Evolutionary conservation across 2,113 vertebrate genomes (phyloP).

Genomic region (Scytalopus superciliaris): DNA sequence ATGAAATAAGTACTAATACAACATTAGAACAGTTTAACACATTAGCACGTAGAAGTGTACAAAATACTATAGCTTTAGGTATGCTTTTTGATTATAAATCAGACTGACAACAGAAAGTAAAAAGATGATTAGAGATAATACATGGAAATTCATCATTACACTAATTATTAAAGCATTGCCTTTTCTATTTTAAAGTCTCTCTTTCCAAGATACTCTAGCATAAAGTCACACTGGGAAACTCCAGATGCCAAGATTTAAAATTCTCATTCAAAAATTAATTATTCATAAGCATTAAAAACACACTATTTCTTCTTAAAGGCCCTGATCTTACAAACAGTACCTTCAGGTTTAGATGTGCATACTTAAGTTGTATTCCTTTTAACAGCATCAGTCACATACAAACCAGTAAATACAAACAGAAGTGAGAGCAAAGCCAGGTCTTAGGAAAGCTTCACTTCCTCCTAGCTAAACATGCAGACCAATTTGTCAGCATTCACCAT

Average conservation of each 20-base stretch:
- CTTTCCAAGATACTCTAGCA: neutral
- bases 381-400: neutral
- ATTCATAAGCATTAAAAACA: conserved; percentile 7
- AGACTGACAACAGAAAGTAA: neutral
- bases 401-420: neutral
- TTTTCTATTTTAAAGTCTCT: neutral
- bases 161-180: neutral
- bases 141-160: neutral
- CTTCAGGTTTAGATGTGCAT: neutral
- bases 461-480: neutral
- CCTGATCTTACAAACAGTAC: neutral
- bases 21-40: conserved; percentile 50
- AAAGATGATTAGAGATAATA: neutral
- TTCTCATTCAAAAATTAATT: neutral
- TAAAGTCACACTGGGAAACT: neutral
- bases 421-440: neutral
- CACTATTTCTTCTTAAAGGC: neutral
- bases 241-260: conserved; percentile 11
- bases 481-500: neutral
- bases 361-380: neutral
- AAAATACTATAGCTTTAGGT: conserved; percentile 40
- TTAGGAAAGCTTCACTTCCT: neutral
- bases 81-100: conserved; percentile 8
- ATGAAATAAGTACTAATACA: conserved; percentile 47
- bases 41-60: conserved; percentile 44